phyloP scores from a whole-genome alignment of 1,140 invertebrate species.

The Druon quercuslanigerum region DNA sequence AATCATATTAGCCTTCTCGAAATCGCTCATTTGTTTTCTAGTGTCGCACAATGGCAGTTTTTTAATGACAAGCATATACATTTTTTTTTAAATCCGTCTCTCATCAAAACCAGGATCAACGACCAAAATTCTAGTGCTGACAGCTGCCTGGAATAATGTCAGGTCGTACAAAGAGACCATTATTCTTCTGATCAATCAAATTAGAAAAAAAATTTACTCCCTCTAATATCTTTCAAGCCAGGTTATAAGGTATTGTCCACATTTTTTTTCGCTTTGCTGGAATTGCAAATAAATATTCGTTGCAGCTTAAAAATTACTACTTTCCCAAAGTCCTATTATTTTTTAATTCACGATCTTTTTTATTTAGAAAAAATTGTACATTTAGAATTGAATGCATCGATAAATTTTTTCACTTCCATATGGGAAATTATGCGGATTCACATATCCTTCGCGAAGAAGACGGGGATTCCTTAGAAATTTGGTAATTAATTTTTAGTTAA shows the following conservation, averaged over 20 bases:
- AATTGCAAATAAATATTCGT: neutral
- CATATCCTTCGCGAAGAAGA: neutral
- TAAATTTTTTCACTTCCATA: constrained; percentile 34
- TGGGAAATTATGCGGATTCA: constrained; percentile 5
- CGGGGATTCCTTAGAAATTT: too few species aligned
- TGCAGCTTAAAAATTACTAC: neutral
- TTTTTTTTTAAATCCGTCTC: neutral
- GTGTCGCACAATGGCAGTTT: constrained; percentile 40
- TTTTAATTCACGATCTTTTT: neutral
- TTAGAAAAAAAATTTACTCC: neutral
- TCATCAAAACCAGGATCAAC: constrained; percentile 1
- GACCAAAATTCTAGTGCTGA: constrained; percentile 23
- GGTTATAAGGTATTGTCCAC: constrained; percentile 5
- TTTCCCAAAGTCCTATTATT: neutral
- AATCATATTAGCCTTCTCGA: neutral
- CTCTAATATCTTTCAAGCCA: neutral
- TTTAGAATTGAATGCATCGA: neutral
- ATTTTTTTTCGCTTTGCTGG: neutral
- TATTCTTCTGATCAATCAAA: neutral
- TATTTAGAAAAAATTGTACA: neutral
- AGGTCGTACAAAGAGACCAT: neutral
- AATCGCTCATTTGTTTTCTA: constrained; percentile 44
- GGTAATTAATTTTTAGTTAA: constrained; percentile 14
- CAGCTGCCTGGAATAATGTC: constrained; percentile 1
- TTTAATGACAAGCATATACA: constrained; percentile 26